Evolutionary conservation across 2,888 invertebrate genomes (phyloP).

Genomic region (Platynereis dumerilii): DNA sequence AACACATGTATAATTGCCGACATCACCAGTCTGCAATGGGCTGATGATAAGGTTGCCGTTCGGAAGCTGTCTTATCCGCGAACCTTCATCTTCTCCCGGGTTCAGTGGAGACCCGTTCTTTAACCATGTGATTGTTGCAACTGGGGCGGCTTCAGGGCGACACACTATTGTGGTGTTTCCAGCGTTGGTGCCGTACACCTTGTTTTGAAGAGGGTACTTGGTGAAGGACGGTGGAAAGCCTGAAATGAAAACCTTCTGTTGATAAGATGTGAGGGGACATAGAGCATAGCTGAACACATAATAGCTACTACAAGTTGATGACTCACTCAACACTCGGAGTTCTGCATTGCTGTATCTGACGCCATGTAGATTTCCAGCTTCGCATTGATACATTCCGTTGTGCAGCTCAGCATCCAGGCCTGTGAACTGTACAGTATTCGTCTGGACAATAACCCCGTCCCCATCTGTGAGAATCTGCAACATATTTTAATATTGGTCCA

Average conservation of each 20-base stretch:
- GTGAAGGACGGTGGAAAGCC: slow-evolving; percentile 82
- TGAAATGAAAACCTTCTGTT: slow-evolving; percentile 32
- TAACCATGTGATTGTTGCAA: slow-evolving; percentile 74
- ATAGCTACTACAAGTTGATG: no score
- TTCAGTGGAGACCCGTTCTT: slow-evolving; percentile 72
- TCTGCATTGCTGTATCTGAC: slow-evolving; percentile 87
- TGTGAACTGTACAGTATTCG: slow-evolving; percentile 44
- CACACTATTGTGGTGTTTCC: slow-evolving; percentile 89
- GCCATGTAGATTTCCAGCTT: slow-evolving; percentile 86
- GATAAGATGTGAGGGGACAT: no score
- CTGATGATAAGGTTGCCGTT: slow-evolving; percentile 86
- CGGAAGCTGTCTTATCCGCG: slow-evolving; percentile 72
- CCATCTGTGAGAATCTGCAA: neutral
- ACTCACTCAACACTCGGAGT: slow-evolving; percentile 81
- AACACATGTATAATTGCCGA: slow-evolving; percentile 49
- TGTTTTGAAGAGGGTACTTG: slow-evolving; percentile 85
- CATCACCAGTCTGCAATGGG: slow-evolving; percentile 41
- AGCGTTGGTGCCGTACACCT: slow-evolving; percentile 88
- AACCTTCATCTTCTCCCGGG: slow-evolving; percentile 36
- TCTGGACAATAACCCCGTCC: neutral
- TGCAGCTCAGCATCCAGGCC: slow-evolving; percentile 67
- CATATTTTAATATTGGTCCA: no score
- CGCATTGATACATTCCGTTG: slow-evolving; percentile 94
- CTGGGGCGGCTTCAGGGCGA: slow-evolving; percentile 92
- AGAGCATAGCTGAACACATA: no score